Conservation (phyloP, 2,888 invertebrate species). For the Tenthredo notha region DNA sequence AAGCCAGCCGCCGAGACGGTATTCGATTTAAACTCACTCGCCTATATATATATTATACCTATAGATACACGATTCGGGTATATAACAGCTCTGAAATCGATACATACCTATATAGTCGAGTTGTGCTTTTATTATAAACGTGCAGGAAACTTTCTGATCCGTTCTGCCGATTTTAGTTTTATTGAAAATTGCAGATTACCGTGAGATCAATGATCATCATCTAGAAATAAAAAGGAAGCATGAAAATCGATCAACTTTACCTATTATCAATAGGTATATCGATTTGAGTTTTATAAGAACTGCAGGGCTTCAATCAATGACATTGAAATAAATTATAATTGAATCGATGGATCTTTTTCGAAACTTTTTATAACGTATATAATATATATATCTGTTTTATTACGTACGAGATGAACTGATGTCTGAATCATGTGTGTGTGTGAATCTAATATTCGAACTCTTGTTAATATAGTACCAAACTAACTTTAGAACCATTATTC, state of each 20-base stretch:
- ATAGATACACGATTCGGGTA: background rate
- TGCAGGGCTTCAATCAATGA: background rate
- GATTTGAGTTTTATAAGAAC: background rate
- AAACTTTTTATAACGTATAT: background rate
- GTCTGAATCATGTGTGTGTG: background rate
- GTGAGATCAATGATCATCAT: constrained; percentile 39
- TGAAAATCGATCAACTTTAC: background rate
- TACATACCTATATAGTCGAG: background rate
- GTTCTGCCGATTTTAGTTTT: constrained; percentile 26
- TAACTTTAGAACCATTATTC: background rate
- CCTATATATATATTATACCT: background rate
- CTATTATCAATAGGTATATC: background rate
- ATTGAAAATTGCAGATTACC: constrained; percentile 10
- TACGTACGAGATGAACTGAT: background rate
- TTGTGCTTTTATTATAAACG: background rate
- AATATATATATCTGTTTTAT: background rate
- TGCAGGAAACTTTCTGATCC: background rate
- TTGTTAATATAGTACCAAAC: background rate
- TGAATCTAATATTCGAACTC: no score
- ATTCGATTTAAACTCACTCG: constrained; percentile 12
- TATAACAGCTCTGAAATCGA: background rate
- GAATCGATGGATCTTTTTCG: background rate
- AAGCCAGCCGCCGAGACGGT: constrained; percentile 41
- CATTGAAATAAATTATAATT: background rate
- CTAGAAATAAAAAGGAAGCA: background rate